A percentile compares a stretch with the other conserved stretches of the same genome.
phyloP scores from a whole-genome alignment of 2,113 vertebrate genomes.

The Nestor notabilis region DNA sequence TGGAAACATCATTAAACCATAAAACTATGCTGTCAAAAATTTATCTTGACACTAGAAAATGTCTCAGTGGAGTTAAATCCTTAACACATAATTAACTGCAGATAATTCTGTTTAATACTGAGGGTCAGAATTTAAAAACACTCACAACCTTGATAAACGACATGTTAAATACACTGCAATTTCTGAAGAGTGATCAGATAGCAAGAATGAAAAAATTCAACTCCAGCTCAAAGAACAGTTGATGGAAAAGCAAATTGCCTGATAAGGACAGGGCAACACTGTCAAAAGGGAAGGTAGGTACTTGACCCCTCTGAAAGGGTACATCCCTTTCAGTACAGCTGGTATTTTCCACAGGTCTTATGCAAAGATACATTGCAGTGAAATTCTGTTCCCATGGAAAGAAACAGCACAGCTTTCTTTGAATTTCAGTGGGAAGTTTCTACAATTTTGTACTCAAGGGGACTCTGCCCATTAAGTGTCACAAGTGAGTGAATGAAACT shows the following conservation, averaged over 20 bases:
- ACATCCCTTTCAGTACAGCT: neutral
- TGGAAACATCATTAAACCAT: constrained; percentile 52
- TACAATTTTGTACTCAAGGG: neutral
- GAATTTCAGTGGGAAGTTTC: neutral
- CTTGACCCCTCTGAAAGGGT: neutral
- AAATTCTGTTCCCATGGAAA: neutral
- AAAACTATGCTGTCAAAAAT: constrained; percentile 39
- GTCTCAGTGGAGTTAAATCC: constrained; percentile 50
- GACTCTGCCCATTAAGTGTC: neutral
- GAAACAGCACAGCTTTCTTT: neutral
- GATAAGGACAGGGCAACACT: neutral
- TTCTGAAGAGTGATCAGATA: constrained; percentile 23
- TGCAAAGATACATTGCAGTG: neutral
- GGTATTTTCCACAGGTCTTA: neutral
- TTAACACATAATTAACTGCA: constrained; percentile 35
- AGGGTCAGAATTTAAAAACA: constrained; percentile 57
- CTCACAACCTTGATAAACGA: constrained; percentile 40
- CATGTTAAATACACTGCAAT: constrained; percentile 33
- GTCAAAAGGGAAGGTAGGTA: neutral
- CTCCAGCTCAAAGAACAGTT: neutral
- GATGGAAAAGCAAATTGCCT: neutral
- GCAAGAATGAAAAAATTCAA: constrained; percentile 1
- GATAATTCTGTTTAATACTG: constrained; percentile 61
- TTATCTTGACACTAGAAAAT: constrained; percentile 60
- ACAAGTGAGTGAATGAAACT: neutral